A percentile compares a stretch with the other conserved stretches of the same genome.
phyloP scores from a whole-genome alignment of 1,140 invertebrate genomes.

The Bombyx mori region DNA sequence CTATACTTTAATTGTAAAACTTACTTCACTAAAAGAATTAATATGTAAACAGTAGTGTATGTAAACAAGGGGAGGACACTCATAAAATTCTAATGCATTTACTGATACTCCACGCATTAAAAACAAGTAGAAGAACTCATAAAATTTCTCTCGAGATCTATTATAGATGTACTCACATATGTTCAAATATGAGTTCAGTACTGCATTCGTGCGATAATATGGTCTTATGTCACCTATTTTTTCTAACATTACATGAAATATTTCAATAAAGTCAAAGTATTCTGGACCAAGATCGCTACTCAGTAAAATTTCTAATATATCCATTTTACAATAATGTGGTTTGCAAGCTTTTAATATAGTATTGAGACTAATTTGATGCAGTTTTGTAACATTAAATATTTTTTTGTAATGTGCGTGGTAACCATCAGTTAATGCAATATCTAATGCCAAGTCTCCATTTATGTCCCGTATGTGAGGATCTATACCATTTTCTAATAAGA shows the following conservation, averaged over 20 bases:
- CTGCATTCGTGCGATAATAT: slow-evolving; percentile 43
- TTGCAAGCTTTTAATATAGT: slow-evolving; percentile 58
- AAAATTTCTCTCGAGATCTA: slow-evolving; percentile 44
- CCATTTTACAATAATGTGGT: slow-evolving; percentile 58
- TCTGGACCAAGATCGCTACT: slow-evolving; percentile 52
- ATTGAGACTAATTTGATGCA: slow-evolving; percentile 40
- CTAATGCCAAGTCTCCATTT: slow-evolving; percentile 41
- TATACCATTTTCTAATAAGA: slow-evolving; percentile 51
- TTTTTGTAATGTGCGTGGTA: slow-evolving; percentile 41
- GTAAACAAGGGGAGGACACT: slow-evolving; percentile 66
- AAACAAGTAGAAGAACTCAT: slow-evolving; percentile 55
- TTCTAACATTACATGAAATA: slow-evolving; percentile 44
- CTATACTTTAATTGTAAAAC: slow-evolving; percentile 12
- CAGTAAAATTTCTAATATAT: slow-evolving; percentile 48
- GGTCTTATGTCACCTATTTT: slow-evolving; percentile 40
- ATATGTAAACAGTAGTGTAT: slow-evolving; percentile 50
- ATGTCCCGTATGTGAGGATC: slow-evolving; percentile 50
- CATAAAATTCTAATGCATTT: slow-evolving; percentile 44
- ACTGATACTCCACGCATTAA: slow-evolving; percentile 51
- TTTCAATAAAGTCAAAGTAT: slow-evolving; percentile 52
- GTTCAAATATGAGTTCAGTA: slow-evolving; percentile 55
- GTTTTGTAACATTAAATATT: slow-evolving; percentile 42
- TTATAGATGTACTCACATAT: slow-evolving; percentile 65
- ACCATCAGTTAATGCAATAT: slow-evolving; percentile 43
- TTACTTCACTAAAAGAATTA: slow-evolving; percentile 48